Evolutionary conservation across 2,888 invertebrate genomes (phyloP), one percentile per base, ranked within the genome.

Genomic region (Amblyjoppa proteus): DNA sequence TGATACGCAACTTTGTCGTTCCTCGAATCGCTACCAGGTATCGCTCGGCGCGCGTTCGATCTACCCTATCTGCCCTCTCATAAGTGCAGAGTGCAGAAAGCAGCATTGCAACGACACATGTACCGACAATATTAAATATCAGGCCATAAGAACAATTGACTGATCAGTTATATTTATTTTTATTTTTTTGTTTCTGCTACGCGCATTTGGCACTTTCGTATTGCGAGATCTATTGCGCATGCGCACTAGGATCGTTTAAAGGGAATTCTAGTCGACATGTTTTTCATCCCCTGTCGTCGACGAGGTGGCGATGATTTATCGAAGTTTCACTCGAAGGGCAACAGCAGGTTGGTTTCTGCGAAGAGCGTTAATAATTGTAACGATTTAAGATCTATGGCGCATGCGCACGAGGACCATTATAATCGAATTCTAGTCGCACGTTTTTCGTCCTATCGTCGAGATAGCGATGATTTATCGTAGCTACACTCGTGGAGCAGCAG

Each of bases 391-490:
- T 41, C 41, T 11, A 20, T 25, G 41, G 34, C 66, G 45, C 74
- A 64, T 75, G 74, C 74, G 74, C 58, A 58, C 9, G 28, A 45
- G 2, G 28, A 61, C 31, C 6, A 9, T 41, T 61, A 16, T 31
- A 5, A 5, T 25, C 11, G 25, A 56, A 73, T 56, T 38, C 34
- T 4, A 53, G 34, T 20, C 13, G 11, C 49, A 69, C 11, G 16
- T 61, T 49, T 28, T 13, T 74, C 16, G 5, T 61, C 31, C 53
- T 70, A 34, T 58, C 45, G 28, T 64, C 16, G 71, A 38, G 69
- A 71, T 56, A 73, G 38, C 9, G 20, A 64, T 31, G 20, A 41
- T 11, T 41, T 41, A 13, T 70, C 31, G 45, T 34, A 64, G 25
- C 6, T 49, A 4, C 20, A 64, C 51, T 58, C 31, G 49, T 13